A percentile compares a stretch with the other conserved stretches of the same genome.
Evolutionary conservation across 2,797 vertebrate genomes (phyloP).

Genomic region (Trachops cirrhosus): DNA sequence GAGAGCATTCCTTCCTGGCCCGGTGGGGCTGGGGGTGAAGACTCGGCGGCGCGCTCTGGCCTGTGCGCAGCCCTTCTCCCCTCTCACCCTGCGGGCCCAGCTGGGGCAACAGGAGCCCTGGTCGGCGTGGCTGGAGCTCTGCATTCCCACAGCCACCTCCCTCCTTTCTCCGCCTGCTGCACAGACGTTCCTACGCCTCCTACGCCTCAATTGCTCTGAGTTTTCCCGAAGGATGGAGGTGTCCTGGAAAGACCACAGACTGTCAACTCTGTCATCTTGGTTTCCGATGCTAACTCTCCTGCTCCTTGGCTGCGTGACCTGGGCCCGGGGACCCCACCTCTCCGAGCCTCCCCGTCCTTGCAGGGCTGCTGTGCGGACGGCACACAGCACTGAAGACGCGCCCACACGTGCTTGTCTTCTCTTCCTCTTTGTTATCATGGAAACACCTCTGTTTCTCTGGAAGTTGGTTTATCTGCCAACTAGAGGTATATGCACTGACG

Average conservation of each 20-base stretch:
- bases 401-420: not conserved
- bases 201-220: not conserved
- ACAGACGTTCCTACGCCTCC: not conserved
- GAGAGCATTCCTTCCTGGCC: not conserved
- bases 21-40: not conserved
- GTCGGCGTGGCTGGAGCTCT: not conserved
- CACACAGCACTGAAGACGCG: not conserved
- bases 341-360: not conserved
- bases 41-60: too few species aligned
- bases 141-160: not conserved
- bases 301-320: not conserved
- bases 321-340: not conserved
- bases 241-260: not conserved
- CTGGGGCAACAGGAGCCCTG: not conserved
- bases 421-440: not conserved
- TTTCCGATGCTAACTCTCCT: not conserved
- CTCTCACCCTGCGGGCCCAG: not conserved
- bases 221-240: not conserved
- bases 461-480: not conserved
- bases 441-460: not conserved
- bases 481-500: not conserved
- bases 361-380: not conserved
- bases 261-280: not conserved
- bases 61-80: not conserved
- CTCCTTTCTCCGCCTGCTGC: not conserved